A percentile compares a stretch with the other conserved stretches of the same genome.
phyloP scores from a whole-genome alignment of 2,113 vertebrate genomes.

The Oceanites oceanicus region DNA sequence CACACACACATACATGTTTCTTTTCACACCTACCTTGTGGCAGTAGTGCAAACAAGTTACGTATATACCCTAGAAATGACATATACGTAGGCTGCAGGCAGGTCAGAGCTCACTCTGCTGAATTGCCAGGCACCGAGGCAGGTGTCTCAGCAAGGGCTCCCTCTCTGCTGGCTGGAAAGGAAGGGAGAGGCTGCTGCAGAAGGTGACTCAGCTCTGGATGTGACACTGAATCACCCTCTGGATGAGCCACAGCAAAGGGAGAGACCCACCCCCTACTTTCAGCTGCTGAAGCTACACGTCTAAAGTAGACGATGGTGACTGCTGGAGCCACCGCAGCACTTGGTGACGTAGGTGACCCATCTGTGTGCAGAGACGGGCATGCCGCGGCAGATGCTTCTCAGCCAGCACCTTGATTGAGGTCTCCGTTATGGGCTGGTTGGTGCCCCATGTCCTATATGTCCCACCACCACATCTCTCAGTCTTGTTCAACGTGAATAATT shows the following conservation, averaged over 20 bases:
- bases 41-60: not conserved
- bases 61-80: not conserved
- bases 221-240: slow-evolving; percentile 19
- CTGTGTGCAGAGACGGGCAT: not conserved
- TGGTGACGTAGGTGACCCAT: not conserved
- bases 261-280: not conserved
- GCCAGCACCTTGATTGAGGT: not conserved
- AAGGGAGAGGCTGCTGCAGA: not conserved
- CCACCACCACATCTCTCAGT: not conserved
- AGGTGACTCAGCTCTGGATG: slow-evolving; percentile 29
- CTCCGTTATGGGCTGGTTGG: not conserved
- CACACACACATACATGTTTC: not conserved
- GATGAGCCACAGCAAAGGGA: not conserved
- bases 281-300: fast-evolving
- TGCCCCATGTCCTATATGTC: fast-evolving
- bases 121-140: fast-evolving
- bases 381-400: fast-evolving
- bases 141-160: not conserved
- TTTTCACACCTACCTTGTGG: not conserved
- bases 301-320: fast-evolving
- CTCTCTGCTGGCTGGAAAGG: not conserved
- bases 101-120: not conserved
- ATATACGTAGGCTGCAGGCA: not conserved
- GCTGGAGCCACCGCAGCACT: not conserved
- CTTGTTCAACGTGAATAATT: not conserved